A percentile compares a stretch with the other conserved stretches of the same genome.
These are phyloP conservation scores for Thymallus thymallus DNA, from an alignment of 2,113 vertebrate species.

Conservation along the genomic window DNA sequence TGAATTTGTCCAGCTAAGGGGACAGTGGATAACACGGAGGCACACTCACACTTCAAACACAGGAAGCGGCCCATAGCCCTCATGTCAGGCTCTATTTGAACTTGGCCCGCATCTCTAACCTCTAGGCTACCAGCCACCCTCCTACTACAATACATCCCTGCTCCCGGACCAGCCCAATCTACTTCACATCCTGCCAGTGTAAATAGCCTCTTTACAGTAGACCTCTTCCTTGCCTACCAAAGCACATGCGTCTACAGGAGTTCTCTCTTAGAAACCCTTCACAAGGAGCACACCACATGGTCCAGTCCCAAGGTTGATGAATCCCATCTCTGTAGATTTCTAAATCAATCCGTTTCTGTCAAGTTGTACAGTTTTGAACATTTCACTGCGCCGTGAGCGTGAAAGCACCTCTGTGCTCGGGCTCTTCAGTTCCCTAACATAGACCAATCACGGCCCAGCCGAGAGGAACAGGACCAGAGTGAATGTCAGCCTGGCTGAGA, in stretches of 20 bases:
- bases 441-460: slow-evolving; percentile 61
- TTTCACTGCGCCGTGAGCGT: slow-evolving; percentile 31
- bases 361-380: slow-evolving; percentile 33
- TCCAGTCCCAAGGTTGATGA: slow-evolving; percentile 15
- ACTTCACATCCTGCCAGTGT: too few species aligned
- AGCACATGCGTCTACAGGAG: too few species aligned
- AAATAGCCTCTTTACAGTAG: too few species aligned
- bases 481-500: slow-evolving; percentile 54
- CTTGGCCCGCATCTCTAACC: too few species aligned
- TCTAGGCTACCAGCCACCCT: too few species aligned
- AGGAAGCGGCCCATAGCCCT: neutral
- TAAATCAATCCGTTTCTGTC: slow-evolving; percentile 57
- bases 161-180: too few species aligned
- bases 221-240: too few species aligned
- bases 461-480: slow-evolving; percentile 63
- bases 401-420: slow-evolving; percentile 19
- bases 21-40: slow-evolving; percentile 1
- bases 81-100: neutral
- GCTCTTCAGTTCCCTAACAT: slow-evolving; percentile 18
- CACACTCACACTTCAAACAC: neutral
- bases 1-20: slow-evolving; percentile 28
- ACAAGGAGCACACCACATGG: too few species aligned
- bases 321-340: slow-evolving; percentile 46
- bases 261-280: too few species aligned
- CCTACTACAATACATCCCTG: too few species aligned